phyloP scores from a whole-genome alignment of 2,888 invertebrate genomes.

The Polydrusus cervinus region DNA sequence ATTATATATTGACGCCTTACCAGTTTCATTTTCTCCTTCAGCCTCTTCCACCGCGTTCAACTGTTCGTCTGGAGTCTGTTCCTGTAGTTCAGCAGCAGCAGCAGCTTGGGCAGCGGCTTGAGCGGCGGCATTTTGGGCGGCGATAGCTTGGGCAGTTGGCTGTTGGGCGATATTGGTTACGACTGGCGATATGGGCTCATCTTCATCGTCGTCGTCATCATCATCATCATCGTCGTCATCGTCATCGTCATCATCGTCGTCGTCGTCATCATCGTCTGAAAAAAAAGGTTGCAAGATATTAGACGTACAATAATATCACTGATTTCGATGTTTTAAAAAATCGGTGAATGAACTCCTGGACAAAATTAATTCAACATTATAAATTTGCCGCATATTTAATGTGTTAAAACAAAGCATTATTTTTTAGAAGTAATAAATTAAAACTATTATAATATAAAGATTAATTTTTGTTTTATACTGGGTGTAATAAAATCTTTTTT shows the following conservation, averaged over 20 bases:
- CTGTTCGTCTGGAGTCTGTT: constrained; percentile 66
- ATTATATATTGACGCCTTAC: too few relatives aligned
- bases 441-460: too few relatives aligned
- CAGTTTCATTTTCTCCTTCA: constrained; percentile 66
- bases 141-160: constrained; percentile 60
- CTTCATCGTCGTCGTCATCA: constrained; percentile 71
- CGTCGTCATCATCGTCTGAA: constrained; percentile 64
- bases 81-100: constrained; percentile 66
- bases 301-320: not conserved
- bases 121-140: constrained; percentile 63
- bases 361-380: too few relatives aligned
- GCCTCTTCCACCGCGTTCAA: constrained; percentile 68
- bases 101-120: constrained; percentile 67
- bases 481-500: too few relatives aligned
- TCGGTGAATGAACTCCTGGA: too few relatives aligned
- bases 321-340: not conserved
- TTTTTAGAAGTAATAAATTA: too few relatives aligned
- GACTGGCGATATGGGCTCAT: constrained; percentile 60
- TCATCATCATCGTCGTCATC: constrained; percentile 73
- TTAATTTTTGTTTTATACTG: too few relatives aligned
- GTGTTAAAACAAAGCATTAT: too few relatives aligned
- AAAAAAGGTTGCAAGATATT: not conserved
- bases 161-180: constrained; percentile 60
- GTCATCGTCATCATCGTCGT: constrained; percentile 71
- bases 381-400: too few relatives aligned